Evolutionary conservation across 2,113 vertebrate species (phyloP).

Genomic region (Toxostoma redivivum): DNA sequence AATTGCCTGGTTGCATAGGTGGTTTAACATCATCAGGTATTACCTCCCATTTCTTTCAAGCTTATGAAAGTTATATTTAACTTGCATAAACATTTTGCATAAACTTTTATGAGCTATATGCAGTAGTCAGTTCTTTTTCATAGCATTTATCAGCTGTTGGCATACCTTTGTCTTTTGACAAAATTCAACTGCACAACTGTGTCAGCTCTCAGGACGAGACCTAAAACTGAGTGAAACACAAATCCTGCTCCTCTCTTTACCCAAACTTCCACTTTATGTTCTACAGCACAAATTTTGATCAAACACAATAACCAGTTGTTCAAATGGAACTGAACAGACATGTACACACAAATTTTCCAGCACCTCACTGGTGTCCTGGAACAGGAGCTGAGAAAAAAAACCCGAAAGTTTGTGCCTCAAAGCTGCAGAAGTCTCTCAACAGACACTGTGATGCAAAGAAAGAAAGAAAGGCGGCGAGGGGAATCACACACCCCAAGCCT

Average conservation of each 20-base stretch:
- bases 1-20: background rate
- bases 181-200: background rate
- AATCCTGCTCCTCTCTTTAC: background rate
- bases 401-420: background rate
- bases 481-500: background rate
- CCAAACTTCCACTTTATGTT: background rate
- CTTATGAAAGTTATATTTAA: background rate
- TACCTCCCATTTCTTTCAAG: background rate
- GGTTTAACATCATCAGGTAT: background rate
- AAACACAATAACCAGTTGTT: background rate
- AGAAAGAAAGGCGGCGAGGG: fast-evolving
- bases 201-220: background rate
- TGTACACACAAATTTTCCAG: background rate
- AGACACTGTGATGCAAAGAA: background rate
- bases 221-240: background rate
- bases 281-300: background rate
- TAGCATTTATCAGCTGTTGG: background rate
- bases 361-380: background rate
- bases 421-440: background rate
- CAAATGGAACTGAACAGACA: background rate
- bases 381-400: background rate
- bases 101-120: background rate
- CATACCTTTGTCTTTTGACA: conserved; percentile 1
- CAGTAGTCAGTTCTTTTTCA: background rate
- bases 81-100: background rate